Conservation (phyloP, 2,113 vertebrate species). For the Cynopterus brachyotis region DNA sequence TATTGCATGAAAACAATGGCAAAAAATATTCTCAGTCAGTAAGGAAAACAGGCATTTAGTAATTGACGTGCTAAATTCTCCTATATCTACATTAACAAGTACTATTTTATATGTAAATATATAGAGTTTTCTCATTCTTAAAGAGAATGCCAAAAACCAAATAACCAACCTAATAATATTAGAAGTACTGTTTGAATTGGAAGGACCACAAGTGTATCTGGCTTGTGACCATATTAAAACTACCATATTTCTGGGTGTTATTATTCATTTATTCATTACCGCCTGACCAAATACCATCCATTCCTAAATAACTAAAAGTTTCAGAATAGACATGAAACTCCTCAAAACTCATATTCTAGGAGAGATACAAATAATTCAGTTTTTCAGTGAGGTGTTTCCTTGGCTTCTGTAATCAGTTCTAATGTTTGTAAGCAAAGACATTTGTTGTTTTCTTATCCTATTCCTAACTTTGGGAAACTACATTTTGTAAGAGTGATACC, state of each 20-base stretch:
- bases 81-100: conserved; percentile 30
- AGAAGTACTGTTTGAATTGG: conserved; percentile 78
- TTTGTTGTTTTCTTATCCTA: conserved; percentile 53
- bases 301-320: conserved; percentile 61
- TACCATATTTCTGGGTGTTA: conserved; percentile 59
- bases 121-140: conserved; percentile 51
- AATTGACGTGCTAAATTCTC: conserved; percentile 30
- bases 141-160: conserved; percentile 36
- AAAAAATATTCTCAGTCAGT: neutral
- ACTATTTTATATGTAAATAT: conserved; percentile 50
- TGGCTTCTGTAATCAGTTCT: conserved; percentile 17
- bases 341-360: conserved; percentile 64
- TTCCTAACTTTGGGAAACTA: conserved; percentile 43
- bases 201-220: conserved; percentile 60
- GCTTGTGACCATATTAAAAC: conserved; percentile 64
- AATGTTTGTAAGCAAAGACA: neutral
- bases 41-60: conserved; percentile 23
- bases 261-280: conserved; percentile 74
- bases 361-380: conserved; percentile 60
- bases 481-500: conserved; percentile 29
- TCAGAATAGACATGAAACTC: conserved; percentile 60
- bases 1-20: neutral
- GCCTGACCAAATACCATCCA: conserved; percentile 57
- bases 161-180: conserved; percentile 58
- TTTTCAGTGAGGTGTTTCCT: neutral